Evolutionary conservation across 2,888 invertebrate species (phyloP), one percentile per base, ranked within the genome.

Genomic region (Galeopsomyia nigrocyanea): DNA sequence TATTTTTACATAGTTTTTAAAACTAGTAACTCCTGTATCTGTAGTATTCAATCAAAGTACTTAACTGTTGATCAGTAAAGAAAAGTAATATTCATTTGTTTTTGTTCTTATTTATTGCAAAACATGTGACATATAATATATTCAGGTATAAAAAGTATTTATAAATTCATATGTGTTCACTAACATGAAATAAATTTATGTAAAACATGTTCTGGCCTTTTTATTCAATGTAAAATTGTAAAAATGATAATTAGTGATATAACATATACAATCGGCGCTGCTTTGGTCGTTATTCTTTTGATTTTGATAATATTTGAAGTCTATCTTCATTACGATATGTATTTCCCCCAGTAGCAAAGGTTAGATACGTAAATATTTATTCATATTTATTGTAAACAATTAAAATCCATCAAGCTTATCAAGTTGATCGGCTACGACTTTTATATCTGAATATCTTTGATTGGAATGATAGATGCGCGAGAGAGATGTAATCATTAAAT

Each of bases 241-340:
- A 68, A 68, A 56, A 68, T 68, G 56, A 50, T 73, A 13, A n/a
- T n/a, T n/a, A 51, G 50, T 65, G 56, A 65, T 19, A 9, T 68
- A 60, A 74, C 63, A 14, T 67, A 17, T 7, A 67, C 62, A 58
- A 47, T 74, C 26, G 21, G 68, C 9, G 22, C 7, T 21, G 17
- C 21, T 46, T 50, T 46, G 3, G 10, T 72, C 26, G n/a, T 74
- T n/a, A 64, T 78, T 49, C 39, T 76, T 21, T 21, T 74, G 2
- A 74, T 83, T 31, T 68, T 76, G 50, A 71, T 84, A 46, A 80
- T 71, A 63, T 76, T 80, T 55, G 84, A 84, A 79, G 68, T 84
- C 61, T 83, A 83, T 75, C 72, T 82, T 71, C 83, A 83, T 73
- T 78, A 78, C 19, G 84, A 84, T 26, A 77, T 71, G 39, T 84